Conservation (phyloP, 2,888 invertebrate species). For the Coleophora flavipennella region DNA sequence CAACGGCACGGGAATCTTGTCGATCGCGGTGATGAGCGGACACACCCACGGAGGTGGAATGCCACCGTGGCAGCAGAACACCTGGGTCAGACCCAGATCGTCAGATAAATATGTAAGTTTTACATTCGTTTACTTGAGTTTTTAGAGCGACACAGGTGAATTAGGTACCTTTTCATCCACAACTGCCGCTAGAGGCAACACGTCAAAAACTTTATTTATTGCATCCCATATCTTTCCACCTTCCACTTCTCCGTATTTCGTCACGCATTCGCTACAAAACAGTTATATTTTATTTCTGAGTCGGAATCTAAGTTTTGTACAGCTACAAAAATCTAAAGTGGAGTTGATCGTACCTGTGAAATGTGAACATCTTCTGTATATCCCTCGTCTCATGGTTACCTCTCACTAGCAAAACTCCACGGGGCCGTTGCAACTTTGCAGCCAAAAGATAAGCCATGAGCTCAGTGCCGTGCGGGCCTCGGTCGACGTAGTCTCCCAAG, state of each 20-base stretch:
- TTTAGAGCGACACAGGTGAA: too few species aligned
- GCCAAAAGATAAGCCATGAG: conserved; percentile 80
- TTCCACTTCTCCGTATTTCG: conserved; percentile 77
- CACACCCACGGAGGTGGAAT: conserved; percentile 81
- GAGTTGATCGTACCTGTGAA: conserved; percentile 70
- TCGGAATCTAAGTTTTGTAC: too few species aligned
- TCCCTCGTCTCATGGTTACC: conserved; percentile 85
- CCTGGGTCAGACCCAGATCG: conserved; percentile 43
- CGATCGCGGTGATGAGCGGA: conserved; percentile 74
- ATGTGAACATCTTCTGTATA: conserved; percentile 82
- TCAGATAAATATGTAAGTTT: too few species aligned
- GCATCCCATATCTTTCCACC: conserved; percentile 79
- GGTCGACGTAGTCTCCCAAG: conserved; percentile 84
- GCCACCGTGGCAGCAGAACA: conserved; percentile 86
- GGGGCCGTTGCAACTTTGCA: conserved; percentile 78
- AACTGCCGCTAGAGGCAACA: conserved; percentile 80
- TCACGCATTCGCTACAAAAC: conserved; percentile 75
- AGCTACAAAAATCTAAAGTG: background rate
- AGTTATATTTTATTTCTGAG: background rate
- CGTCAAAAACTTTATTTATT: conserved; percentile 80
- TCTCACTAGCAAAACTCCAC: conserved; percentile 75
- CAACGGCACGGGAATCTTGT: conserved; percentile 77
- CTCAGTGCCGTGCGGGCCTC: conserved; percentile 79
- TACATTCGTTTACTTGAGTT: too few species aligned
- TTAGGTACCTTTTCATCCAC: conserved; percentile 81